phyloP scores from a whole-genome alignment of 2,888 invertebrate genomes.

The Laspeyria flexula region DNA sequence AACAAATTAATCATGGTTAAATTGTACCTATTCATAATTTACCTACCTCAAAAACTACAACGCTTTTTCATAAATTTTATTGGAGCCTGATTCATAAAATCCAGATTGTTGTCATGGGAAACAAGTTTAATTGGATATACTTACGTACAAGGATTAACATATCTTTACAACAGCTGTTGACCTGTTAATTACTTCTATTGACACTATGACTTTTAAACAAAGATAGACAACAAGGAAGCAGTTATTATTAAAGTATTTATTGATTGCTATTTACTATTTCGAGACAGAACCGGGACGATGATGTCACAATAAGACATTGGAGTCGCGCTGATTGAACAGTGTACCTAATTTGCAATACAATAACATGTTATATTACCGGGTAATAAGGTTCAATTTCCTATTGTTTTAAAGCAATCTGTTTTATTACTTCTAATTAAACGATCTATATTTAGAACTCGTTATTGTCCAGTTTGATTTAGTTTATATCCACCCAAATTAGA shows the following conservation, averaged over 20 bases:
- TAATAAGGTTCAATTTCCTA: conserved; percentile 26
- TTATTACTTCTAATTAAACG: conserved; percentile 35
- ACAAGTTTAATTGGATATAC: no score
- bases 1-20: no score
- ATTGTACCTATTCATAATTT: no score
- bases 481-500: neutral
- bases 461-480: conserved; percentile 8
- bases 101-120: no score
- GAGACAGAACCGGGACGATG: conserved; percentile 35
- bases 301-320: conserved; percentile 42
- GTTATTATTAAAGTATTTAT: conserved; percentile 24
- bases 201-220: conserved; percentile 32
- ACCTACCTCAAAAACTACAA: no score
- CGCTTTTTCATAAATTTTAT: no score
- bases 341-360: conserved; percentile 12
- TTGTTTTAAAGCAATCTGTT: conserved; percentile 18
- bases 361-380: conserved; percentile 16
- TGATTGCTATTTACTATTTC: conserved; percentile 32
- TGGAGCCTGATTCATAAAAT: neutral
- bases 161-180: neutral
- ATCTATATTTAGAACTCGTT: conserved; percentile 36
- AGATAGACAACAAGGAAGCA: conserved; percentile 23
- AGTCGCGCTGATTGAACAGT: conserved; percentile 36
- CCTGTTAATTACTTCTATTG: neutral
- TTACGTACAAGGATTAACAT: neutral